Percentiles rank a stretch among this genome's conserved stretches.
phyloP scores from a whole-genome alignment of 2,888 invertebrate genomes.

The Notodonta dromedarius region DNA sequence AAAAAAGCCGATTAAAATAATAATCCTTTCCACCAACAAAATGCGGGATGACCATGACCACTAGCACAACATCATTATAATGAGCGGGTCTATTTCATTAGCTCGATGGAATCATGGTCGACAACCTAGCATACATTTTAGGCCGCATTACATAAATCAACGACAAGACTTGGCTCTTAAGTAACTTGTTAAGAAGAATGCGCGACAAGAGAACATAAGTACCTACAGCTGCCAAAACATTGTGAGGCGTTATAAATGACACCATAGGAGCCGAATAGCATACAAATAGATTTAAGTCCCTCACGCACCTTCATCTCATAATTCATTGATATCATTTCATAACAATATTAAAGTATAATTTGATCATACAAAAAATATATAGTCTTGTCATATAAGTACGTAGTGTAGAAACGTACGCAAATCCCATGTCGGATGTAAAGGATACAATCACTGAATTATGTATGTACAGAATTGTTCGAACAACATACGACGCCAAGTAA shows the following conservation, averaged over 20 bases:
- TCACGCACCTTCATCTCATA: not conserved
- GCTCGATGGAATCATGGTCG: conserved; percentile 25
- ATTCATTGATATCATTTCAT: not conserved
- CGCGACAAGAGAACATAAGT: not conserved
- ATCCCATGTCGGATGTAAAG: conserved; percentile 39
- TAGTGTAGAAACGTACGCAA: conserved; percentile 9
- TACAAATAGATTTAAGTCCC: not conserved
- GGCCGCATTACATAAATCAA: conserved; percentile 33
- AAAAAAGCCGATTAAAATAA: conserved; percentile 48
- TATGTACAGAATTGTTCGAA: conserved; percentile 49
- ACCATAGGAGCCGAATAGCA: not conserved
- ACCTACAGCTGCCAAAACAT: not conserved
- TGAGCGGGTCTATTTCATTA: conserved; percentile 11
- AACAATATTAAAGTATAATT: not conserved
- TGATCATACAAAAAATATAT: not conserved
- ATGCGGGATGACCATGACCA: conserved; percentile 25
- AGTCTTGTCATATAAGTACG: conserved; percentile 40
- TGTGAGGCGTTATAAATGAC: not conserved
- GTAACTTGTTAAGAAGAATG: not conserved
- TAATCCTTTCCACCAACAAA: conserved; percentile 55
- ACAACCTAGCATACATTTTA: conserved; percentile 29
- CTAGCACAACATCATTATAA: conserved; percentile 6
- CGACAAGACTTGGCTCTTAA: conserved; percentile 32
- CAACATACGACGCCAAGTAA: conserved; percentile 51
- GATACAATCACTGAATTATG: conserved; percentile 31